A percentile compares a stretch with the other conserved stretches of the same genome.
Evolutionary conservation across 2,113 vertebrate genomes (phyloP).

Genomic region (Clarias gariepinus): DNA sequence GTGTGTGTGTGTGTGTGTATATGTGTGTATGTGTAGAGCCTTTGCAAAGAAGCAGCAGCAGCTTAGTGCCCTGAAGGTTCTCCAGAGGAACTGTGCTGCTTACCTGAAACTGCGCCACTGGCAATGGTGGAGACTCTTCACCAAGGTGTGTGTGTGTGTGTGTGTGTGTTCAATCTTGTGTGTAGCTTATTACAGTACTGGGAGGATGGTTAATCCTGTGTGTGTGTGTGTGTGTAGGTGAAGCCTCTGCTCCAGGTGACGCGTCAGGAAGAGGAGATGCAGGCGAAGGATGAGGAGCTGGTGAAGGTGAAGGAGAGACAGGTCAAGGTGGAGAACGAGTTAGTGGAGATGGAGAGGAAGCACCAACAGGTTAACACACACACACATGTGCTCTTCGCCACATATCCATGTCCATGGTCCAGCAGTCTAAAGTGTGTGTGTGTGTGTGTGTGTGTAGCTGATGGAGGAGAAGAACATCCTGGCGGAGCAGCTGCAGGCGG

Average conservation of each 20-base stretch:
- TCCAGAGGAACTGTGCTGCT: slow-evolving; percentile 96
- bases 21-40: slow-evolving; percentile 72
- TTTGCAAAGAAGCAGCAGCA: slow-evolving; percentile 98
- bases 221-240: slow-evolving; percentile 74
- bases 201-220: not conserved
- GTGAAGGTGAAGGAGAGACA: slow-evolving; percentile 96
- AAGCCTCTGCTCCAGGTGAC: slow-evolving; percentile 98
- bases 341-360: slow-evolving; percentile 95
- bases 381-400: not conserved
- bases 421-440: not conserved
- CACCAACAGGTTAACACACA: slow-evolving; percentile 86
- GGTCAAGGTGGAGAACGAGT: slow-evolving; percentile 89
- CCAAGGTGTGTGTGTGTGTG: slow-evolving; percentile 74
- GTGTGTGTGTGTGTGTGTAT: slow-evolving; percentile 12
- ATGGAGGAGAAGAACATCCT: slow-evolving; percentile 97
- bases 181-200: not conserved
- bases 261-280: slow-evolving; percentile 94
- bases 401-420: not conserved
- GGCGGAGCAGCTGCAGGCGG: slow-evolving; percentile 94
- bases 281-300: slow-evolving; percentile 95
- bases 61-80: slow-evolving; percentile 92
- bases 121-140: slow-evolving; percentile 99
- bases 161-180: not conserved
- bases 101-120: slow-evolving; percentile 96
- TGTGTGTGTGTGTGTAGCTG: slow-evolving; percentile 66